Evolutionary conservation across 2,113 vertebrate genomes (phyloP).

Genomic region (Planiliza haematocheilus): DNA sequence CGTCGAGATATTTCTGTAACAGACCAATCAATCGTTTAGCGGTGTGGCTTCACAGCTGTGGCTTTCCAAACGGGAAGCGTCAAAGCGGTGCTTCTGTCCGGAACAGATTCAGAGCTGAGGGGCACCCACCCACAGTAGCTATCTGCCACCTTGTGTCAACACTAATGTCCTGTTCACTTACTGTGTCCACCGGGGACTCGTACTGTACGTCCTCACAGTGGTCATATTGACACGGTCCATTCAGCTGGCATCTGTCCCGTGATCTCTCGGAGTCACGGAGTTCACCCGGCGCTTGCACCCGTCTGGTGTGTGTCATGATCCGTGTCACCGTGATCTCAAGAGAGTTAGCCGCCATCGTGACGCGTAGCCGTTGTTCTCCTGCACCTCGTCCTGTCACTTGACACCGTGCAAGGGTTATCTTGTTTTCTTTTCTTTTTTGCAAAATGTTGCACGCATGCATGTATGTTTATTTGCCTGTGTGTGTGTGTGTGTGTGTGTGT

Average conservation of each 20-base stretch:
- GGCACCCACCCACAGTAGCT: neutral
- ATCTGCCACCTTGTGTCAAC: constrained; percentile 17
- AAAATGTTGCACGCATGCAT: neutral
- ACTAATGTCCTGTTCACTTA: constrained; percentile 25
- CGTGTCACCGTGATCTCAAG: constrained; percentile 26
- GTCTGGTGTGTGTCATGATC: constrained; percentile 50
- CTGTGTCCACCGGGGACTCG: constrained; percentile 51
- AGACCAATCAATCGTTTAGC: no score
- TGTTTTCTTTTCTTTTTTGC: constrained; percentile 27
- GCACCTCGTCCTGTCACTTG: constrained; percentile 17
- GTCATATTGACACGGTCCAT: constrained; percentile 43
- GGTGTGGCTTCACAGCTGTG: no score
- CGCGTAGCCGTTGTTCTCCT: neutral
- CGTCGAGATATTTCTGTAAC: no score
- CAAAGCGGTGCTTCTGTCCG: neutral
- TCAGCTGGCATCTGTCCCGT: constrained; percentile 67
- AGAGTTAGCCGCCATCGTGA: constrained; percentile 11
- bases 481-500: constrained; percentile 3
- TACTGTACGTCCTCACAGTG: constrained; percentile 41
- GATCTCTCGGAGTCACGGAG: constrained; percentile 53
- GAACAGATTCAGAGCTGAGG: constrained; percentile 7
- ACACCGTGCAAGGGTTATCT: neutral
- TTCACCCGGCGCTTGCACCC: constrained; percentile 45
- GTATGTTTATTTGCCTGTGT: neutral
- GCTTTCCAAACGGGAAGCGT: neutral